Percentiles rank a stretch among this genome's conserved stretches.
Conservation (phyloP, 2,888 invertebrate genomes). For the Matsumyia berberina region DNA sequence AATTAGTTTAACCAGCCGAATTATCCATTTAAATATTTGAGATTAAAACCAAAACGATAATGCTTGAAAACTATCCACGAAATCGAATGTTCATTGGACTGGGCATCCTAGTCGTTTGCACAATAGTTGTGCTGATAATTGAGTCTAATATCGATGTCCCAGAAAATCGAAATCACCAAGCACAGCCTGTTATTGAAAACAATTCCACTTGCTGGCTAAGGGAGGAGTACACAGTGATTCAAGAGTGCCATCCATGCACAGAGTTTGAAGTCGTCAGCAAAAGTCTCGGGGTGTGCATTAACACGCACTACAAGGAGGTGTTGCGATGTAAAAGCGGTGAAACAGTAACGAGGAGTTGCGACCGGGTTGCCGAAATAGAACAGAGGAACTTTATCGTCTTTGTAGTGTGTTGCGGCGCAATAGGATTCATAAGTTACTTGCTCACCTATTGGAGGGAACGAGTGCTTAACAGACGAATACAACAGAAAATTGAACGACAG, state of each 20-base stretch:
- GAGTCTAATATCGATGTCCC: constrained; percentile 87
- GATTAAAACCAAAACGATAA: constrained; percentile 80
- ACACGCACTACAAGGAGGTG: constrained; percentile 93
- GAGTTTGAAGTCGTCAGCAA: constrained; percentile 93
- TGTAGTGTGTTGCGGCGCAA: constrained; percentile 80
- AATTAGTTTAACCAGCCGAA: not conserved
- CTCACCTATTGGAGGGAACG: constrained; percentile 82
- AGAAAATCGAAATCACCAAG: constrained; percentile 30
- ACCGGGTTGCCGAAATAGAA: constrained; percentile 92
- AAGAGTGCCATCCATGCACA: constrained; percentile 94
- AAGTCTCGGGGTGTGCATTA: constrained; percentile 92
- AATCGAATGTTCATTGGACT: constrained; percentile 93
- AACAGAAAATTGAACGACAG: constrained; percentile 81
- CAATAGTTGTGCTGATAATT: constrained; percentile 91
- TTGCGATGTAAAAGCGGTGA: constrained; percentile 92
- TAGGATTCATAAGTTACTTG: constrained; percentile 81
- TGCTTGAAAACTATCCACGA: constrained; percentile 94
- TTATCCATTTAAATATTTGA: not conserved
- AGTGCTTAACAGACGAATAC: constrained; percentile 80
- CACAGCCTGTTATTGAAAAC: constrained; percentile 89
- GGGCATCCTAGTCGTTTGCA: constrained; percentile 90
- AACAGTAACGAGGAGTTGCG: constrained; percentile 93
- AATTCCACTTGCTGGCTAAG: constrained; percentile 91
- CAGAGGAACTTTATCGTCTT: constrained; percentile 88
- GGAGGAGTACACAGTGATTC: constrained; percentile 89